These are phyloP conservation scores for Psilopogon haemacephalus DNA, from an alignment of 2,113 vertebrate genomes.

Conservation along the genomic window DNA sequence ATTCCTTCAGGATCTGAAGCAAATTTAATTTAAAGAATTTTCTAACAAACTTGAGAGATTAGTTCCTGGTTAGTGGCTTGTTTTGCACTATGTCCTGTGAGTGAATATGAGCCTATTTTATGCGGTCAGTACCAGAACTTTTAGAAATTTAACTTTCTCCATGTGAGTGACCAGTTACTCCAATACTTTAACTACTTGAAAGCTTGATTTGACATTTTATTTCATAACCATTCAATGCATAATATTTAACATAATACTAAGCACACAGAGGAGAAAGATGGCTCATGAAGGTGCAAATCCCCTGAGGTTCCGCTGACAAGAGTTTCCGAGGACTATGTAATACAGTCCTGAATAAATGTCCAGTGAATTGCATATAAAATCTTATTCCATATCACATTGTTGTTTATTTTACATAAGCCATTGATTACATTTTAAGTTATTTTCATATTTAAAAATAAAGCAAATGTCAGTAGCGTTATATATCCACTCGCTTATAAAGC, in stretches of 20 bases:
- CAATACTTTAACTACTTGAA: not conserved
- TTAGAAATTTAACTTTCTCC: not conserved
- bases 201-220: not conserved
- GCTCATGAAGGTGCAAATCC: not conserved
- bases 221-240: not conserved
- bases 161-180: not conserved
- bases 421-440: not conserved
- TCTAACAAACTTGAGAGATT: not conserved
- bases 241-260: not conserved
- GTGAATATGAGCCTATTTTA: not conserved
- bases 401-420: not conserved
- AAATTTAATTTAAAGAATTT: not conserved
- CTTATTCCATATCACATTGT: not conserved
- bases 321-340: not conserved
- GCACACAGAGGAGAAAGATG: not conserved
- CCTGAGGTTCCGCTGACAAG: not conserved
- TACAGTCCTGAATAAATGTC: not conserved
- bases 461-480: not conserved
- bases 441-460: slow-evolving; percentile 4
- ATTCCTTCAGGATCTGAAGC: not conserved
- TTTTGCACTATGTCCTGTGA: not conserved
- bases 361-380: not conserved
- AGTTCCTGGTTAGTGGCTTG: not conserved
- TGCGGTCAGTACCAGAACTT: not conserved
- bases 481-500: not conserved